Evolutionary conservation across 2,888 invertebrate genomes (phyloP).

Genomic region (Eupeodes luniger): DNA sequence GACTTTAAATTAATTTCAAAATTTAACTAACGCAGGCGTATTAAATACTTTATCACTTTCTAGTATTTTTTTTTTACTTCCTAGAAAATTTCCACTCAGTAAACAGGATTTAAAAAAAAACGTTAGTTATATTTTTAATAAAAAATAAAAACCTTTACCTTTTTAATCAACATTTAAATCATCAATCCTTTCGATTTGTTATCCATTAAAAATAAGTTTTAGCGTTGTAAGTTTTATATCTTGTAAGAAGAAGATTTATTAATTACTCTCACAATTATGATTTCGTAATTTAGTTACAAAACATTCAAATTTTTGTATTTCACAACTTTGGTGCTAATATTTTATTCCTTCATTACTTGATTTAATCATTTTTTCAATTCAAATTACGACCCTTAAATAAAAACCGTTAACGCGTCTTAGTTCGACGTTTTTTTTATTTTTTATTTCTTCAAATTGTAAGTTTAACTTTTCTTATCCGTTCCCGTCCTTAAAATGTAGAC

Average conservation of each 20-base stretch:
- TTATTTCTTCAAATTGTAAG: slow-evolving; percentile 9
- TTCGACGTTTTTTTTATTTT: slow-evolving; percentile 24
- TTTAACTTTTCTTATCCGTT: not conserved
- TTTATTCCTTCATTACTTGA: not conserved
- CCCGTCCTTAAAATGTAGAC: not conserved
- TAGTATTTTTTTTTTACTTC: no score
- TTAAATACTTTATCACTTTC: not conserved
- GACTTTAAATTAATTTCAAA: not conserved
- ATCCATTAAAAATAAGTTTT: not conserved
- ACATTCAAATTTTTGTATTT: not conserved
- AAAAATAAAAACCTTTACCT: not conserved
- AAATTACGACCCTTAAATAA: not conserved
- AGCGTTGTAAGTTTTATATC: not conserved
- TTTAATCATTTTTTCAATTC: not conserved
- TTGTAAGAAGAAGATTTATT: not conserved
- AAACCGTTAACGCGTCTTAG: slow-evolving; percentile 28
- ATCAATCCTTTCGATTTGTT: not conserved
- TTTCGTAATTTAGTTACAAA: not conserved
- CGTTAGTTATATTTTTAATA: no score
- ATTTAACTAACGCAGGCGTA: not conserved
- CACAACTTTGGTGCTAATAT: not conserved
- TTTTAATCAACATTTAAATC: not conserved
- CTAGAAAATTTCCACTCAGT: no score
- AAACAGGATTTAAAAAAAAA: no score
- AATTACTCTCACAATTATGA: not conserved